phyloP scores from a whole-genome alignment of 92 coral and sea anemone species.

The Plumapathes pennacea region DNA sequence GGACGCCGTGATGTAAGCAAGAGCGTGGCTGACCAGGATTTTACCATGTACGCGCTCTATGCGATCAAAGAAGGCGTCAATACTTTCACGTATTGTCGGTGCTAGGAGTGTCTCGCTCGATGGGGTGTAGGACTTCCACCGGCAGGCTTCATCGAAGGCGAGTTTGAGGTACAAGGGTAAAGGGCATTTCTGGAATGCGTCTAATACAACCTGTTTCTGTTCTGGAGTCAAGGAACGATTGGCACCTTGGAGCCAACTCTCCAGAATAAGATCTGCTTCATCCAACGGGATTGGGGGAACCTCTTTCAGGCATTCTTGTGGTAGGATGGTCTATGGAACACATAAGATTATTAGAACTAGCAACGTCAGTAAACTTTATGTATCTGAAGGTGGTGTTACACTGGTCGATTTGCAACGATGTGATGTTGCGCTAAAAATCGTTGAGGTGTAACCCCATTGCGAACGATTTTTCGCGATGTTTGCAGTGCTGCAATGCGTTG shows the following conservation, averaged over 20 bases:
- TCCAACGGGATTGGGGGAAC: constrained; percentile 77
- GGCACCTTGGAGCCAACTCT: constrained; percentile 75
- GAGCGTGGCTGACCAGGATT: constrained; percentile 74
- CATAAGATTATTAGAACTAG: too few species aligned
- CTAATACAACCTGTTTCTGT: constrained; percentile 71
- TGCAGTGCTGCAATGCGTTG: too few species aligned
- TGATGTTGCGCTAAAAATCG: too few species aligned
- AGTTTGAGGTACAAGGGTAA: constrained; percentile 90
- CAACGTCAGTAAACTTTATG: too few species aligned
- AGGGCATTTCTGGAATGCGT: constrained; percentile 76
- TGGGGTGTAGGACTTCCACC: constrained; percentile 95
- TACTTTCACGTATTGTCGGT: constrained; percentile 75
- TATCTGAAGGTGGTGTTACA: too few species aligned
- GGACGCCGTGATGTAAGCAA: constrained; percentile 92
- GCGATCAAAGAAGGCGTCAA: constrained; percentile 82
- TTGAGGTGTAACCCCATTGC: too few species aligned
- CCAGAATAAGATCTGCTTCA: constrained; percentile 88
- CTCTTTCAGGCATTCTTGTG: constrained; percentile 66
- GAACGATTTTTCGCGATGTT: too few species aligned
- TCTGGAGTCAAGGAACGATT: constrained; percentile 62
- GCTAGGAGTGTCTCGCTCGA: constrained; percentile 58
- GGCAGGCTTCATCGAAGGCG: constrained; percentile 87
- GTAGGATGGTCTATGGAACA: constrained; percentile 60
- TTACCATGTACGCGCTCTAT: constrained; percentile 85
- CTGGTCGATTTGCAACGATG: too few species aligned